Evolutionary conservation across 2,797 vertebrate genomes (phyloP).

Genomic region (Pangasius macronema): DNA sequence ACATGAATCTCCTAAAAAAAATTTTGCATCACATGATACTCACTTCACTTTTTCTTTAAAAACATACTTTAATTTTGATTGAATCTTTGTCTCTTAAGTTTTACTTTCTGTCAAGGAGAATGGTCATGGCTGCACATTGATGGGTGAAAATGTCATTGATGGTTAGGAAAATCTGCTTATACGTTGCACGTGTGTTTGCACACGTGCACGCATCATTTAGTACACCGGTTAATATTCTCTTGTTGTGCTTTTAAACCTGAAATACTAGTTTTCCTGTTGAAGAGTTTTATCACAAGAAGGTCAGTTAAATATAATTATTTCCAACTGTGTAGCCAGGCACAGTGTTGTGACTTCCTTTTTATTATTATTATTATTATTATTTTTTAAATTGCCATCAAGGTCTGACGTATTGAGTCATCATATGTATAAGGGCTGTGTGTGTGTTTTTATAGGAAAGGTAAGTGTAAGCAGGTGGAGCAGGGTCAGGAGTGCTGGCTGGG

Average conservation of each 20-base stretch:
- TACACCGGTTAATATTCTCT: not conserved
- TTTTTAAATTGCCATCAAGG: not conserved
- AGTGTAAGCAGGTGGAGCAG: slow-evolving; percentile 88
- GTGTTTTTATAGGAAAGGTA: slow-evolving; percentile 81
- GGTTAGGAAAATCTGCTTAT: not conserved
- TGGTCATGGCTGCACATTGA: not conserved
- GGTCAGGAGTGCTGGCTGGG: slow-evolving; percentile 91
- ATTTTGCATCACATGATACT: not conserved
- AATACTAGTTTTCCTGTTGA: not conserved
- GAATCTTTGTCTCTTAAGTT: not conserved
- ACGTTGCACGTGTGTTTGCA: too few relatives aligned
- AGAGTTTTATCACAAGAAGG: not conserved
- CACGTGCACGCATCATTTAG: too few relatives aligned
- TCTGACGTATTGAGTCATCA: not conserved
- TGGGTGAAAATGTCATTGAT: not conserved
- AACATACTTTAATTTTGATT: not conserved
- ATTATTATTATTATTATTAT: not conserved
- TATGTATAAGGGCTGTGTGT: not conserved
- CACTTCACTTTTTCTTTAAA: not conserved
- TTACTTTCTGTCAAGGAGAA: not conserved
- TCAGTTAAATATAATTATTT: not conserved
- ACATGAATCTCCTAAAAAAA: too few relatives aligned
- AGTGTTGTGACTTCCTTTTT: not conserved
- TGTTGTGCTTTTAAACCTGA: not conserved
- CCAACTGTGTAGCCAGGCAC: too few relatives aligned